phyloP scores from a whole-genome alignment of 2,888 invertebrate species.

The Drosophila mayaguana region DNA sequence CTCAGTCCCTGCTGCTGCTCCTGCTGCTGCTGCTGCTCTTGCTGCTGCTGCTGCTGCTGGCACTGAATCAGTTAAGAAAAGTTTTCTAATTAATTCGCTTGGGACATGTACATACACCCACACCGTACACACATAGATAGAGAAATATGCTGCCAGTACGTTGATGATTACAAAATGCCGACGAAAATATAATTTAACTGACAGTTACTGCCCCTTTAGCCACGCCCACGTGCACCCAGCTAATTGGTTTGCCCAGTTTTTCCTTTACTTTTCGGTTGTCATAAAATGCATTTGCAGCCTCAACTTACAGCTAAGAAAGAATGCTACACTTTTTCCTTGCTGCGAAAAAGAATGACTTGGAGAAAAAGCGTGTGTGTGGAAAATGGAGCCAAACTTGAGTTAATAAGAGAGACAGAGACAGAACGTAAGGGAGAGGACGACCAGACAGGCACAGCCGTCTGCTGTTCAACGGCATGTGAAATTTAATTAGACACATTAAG shows the following conservation, averaged over 20 bases:
- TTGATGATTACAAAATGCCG: conserved; percentile 56
- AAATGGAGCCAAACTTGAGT: conserved; percentile 27
- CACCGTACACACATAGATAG: conserved; percentile 20
- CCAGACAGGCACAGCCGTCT: conserved; percentile 29
- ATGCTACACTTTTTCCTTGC: conserved; percentile 2
- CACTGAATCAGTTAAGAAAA: conserved; percentile 80
- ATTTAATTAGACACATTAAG: conserved; percentile 66
- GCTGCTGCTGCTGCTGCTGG: conserved; percentile 57
- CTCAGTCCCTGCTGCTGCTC: conserved; percentile 30
- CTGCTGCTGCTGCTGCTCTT: conserved; percentile 63
- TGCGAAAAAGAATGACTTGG: conserved; percentile 1
- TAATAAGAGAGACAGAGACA: neutral
- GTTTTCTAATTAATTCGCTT: conserved; percentile 81
- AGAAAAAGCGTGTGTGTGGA: conserved; percentile 12
- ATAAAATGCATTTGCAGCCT: conserved; percentile 69
- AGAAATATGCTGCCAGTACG: conserved; percentile 48
- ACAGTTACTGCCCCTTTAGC: conserved; percentile 45
- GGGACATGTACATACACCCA: conserved; percentile 54
- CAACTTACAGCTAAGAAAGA: conserved; percentile 32
- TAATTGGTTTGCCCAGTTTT: conserved; percentile 53
- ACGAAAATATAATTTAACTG: conserved; percentile 71
- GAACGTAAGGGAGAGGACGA: neutral
- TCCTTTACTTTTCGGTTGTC: conserved; percentile 33
- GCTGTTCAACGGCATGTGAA: conserved; percentile 65
- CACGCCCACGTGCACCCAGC: conserved; percentile 44